Evolutionary conservation across 1,140 invertebrate species (phyloP), one percentile per base, ranked within the genome.

Genomic region (Matsumurasca onukii): DNA sequence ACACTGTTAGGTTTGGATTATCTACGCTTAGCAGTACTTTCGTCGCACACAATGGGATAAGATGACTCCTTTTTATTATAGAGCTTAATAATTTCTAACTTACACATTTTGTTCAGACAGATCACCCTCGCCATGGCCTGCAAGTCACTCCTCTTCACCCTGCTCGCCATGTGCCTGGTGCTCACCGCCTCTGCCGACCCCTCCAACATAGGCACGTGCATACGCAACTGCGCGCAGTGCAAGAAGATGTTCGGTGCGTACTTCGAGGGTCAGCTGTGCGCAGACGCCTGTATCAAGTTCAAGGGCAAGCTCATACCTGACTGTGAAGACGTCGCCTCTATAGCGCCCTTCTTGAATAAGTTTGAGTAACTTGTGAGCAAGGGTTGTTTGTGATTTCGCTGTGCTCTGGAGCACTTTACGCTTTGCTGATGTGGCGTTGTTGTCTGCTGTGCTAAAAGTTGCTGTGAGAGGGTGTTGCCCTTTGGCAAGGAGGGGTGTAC

Each of bases 151-250:
- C 2, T 65, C 9, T 65, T 31, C 24, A 25, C 49, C 13, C 15
- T 62, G 31, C 39, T 68, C 31, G 2, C 63, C 15, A 3, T 62
- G 39, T 55, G 39, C 31, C 51, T 66, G 22, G 22, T 55, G 25
- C 48, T 25, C 65, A 51, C 66, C 13, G 61, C 51, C 31, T 29
- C 31, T 12, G 64, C 31, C 22, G 61, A 66, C 29, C 64, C 55
- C 22, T 69, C 67, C 39, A 49, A 68, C 13, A 49, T 74, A 52
- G 86, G 86, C 34, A 82, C 90, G 29, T 93, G 91, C 76, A 88
- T 93, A 48, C 86, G 91, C 71, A 95, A 94, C 78, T 95, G 92
- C 75, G 91, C 90, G 0, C 91, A 93, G 75, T 94, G 92, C 79
- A 92, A 91, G 77, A 91, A 91, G 76, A 93, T 93, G 86, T 89